Conservation (phyloP, 35 echinoderm and acorn worm species). For the Lytechinus variegatus region DNA sequence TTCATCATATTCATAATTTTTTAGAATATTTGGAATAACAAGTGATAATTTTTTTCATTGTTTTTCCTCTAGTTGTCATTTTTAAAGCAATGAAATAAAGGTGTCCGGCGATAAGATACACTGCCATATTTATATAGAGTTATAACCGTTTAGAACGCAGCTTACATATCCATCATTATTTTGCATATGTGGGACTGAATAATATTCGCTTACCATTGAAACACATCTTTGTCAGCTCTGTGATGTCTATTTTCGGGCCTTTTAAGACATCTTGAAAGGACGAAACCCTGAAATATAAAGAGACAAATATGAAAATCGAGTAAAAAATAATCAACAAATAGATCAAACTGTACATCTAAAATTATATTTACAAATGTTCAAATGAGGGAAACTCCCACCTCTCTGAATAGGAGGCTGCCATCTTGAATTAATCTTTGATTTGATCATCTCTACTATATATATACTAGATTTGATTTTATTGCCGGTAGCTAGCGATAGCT, state of each 20-base stretch:
- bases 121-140: no score
- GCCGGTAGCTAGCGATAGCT: no score
- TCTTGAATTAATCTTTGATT: no score
- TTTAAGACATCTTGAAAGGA: slow-evolving; percentile 65
- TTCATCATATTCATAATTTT: no score
- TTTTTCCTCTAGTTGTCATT: no score
- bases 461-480: no score
- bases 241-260: slow-evolving; percentile 59
- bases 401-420: slow-evolving; percentile 24
- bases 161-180: background rate
- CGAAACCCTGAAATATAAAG: slow-evolving; percentile 55
- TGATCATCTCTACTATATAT: no score
- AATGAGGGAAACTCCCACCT: slow-evolving; percentile 37
- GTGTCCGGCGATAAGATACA: no score
- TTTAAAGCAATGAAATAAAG: no score
- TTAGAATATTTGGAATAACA: no score
- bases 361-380: background rate
- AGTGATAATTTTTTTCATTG: no score
- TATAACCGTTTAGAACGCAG: no score
- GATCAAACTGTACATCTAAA: background rate
- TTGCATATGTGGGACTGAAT: background rate
- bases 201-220: slow-evolving; percentile 63
- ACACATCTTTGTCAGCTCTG: slow-evolving; percentile 66
- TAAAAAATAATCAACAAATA: background rate
- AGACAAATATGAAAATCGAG: background rate